Evolutionary conservation across 2,888 invertebrate genomes (phyloP).

Genomic region (Abscondita cerata): DNA sequence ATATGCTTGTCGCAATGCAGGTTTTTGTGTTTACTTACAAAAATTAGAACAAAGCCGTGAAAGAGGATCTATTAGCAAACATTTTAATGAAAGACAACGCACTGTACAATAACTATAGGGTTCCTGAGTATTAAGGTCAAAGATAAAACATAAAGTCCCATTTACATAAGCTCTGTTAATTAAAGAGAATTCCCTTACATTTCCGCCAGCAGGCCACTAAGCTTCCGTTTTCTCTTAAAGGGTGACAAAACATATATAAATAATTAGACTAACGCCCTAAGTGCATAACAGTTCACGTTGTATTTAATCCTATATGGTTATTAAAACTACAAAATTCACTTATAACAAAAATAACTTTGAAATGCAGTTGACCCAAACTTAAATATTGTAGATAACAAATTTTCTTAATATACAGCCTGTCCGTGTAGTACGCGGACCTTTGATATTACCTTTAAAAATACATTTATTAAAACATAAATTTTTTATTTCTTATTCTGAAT

Average conservation of each 20-base stretch:
- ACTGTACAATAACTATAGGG: slow-evolving; percentile 13
- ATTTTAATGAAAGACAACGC: slow-evolving; percentile 10
- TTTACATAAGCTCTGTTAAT: slow-evolving; percentile 27
- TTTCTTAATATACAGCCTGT: no score
- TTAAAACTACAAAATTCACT: no score
- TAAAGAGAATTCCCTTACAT: slow-evolving; percentile 27
- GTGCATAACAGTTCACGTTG: neutral
- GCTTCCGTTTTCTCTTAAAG: slow-evolving; percentile 11
- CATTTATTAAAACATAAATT: no score
- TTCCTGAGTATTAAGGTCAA: slow-evolving; percentile 12
- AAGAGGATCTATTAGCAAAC: slow-evolving; percentile 12
- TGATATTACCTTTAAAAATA: no score
- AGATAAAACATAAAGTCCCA: slow-evolving; percentile 22
- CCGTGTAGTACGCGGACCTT: no score
- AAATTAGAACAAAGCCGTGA: slow-evolving; percentile 6
- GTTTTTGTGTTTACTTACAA: neutral
- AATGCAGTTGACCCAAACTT: no score
- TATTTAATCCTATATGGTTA: no score
- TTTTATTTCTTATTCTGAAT: no score
- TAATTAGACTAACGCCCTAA: neutral
- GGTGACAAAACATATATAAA: slow-evolving; percentile 17
- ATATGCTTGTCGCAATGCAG: neutral
- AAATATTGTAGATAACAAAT: no score
- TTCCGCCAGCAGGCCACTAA: slow-evolving; percentile 14
- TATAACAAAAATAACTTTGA: no score